Evolutionary conservation across 2,888 invertebrate species (phyloP), one percentile per base, ranked within the genome.

Genomic region (Leptopilina syphax): DNA sequence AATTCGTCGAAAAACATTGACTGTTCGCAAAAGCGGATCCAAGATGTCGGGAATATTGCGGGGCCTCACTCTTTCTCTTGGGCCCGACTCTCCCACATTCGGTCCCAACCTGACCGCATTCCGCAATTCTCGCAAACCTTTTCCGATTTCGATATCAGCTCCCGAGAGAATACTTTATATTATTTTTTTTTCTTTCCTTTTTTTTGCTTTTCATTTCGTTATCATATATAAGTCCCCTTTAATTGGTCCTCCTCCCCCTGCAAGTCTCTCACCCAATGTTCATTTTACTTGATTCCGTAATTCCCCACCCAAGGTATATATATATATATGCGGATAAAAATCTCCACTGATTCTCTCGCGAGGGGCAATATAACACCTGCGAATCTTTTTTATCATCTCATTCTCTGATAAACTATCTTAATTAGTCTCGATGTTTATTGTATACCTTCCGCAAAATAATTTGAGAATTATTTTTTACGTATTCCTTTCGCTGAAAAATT

Each of bases 91-190:
- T 87, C 85, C 57, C 70, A 73, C 70, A 85, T 86, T 86, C 82
- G 84, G 83, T 83, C 78, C 85, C 83, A 86, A 87, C 84, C 85
- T 87, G 88, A 89, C 89, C 89, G 88, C 88, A 88, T 89, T 89
- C 89, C 89, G 79, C 67, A 77, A 41, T 77, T 41, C 76, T 76
- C 13, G 60, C 63, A 76, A 34, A 65, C 76, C 76, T 60, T 50
- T 76, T 76, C 76, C 12, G 76, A 63, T 18, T 76, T 76, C 41
- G n/a, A 63, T 65, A 76, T 44, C 44, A 41, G 76, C 41, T 76
- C 63, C 18, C 60, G 54, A 70, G 27, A 54, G 27, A 50, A 50
- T 50, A 50, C 34, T 34, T 34, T 34, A 34, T 34, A 34, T 34
- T 50, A 47, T 47, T 8, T 47, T 8, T 8, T 9, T 47, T 47